Percentiles rank a stretch among this genome's conserved stretches.
phyloP scores from a whole-genome alignment of 1,140 invertebrate genomes.

The Wiebesia pumilae region DNA sequence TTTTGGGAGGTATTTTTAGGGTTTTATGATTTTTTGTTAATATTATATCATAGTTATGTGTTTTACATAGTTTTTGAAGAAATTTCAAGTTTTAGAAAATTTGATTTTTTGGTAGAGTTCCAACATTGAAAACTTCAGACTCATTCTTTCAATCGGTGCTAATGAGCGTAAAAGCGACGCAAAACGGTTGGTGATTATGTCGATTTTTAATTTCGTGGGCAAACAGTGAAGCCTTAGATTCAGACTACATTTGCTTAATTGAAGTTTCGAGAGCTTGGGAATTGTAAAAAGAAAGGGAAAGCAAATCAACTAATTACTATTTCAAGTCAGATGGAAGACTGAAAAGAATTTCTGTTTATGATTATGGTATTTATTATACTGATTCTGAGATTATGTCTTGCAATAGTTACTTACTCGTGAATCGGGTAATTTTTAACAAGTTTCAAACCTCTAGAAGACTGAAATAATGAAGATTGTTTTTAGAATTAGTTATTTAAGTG shows the following conservation, averaged over 20 bases:
- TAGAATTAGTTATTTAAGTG: too few relatives aligned
- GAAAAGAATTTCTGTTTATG: neutral
- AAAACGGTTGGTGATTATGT: conserved; percentile 9
- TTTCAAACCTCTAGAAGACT: neutral
- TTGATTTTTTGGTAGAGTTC: too few relatives aligned
- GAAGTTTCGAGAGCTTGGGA: neutral
- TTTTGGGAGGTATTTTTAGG: too few relatives aligned
- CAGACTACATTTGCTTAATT: conserved; percentile 8
- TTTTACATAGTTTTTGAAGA: too few relatives aligned
- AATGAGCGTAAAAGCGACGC: neutral
- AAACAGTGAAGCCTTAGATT: neutral
- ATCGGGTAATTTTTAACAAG: neutral
- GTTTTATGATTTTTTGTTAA: too few relatives aligned
- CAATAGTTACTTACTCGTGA: neutral
- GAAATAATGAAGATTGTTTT: too few relatives aligned
- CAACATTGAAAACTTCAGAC: too few relatives aligned
- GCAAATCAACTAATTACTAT: conserved; percentile 26
- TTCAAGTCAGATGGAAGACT: neutral
- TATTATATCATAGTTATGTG: too few relatives aligned
- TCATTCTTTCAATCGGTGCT: conserved; percentile 28
- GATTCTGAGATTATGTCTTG: neutral
- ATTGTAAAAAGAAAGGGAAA: neutral
- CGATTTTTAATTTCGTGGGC: conserved; percentile 36
- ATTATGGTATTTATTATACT: neutral
- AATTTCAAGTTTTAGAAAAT: too few relatives aligned